These are phyloP conservation scores for Poeciliopsis gracilis DNA, from an alignment of 2,797 vertebrate genomes.

Conservation along the genomic window DNA sequence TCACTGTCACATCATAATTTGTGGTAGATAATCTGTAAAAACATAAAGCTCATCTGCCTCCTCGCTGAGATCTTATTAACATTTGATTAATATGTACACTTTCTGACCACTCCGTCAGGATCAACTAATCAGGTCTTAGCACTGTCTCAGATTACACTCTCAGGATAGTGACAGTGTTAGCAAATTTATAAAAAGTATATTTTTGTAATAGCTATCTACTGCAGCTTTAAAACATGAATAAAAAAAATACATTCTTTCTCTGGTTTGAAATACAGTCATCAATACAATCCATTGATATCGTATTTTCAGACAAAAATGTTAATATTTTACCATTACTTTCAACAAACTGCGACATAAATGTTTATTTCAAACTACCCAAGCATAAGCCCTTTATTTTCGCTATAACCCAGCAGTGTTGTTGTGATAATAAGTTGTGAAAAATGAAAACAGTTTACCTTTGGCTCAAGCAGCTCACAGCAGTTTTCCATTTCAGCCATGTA, in stretches of 20 bases:
- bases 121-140: too few species aligned
- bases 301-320: not conserved
- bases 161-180: too few species aligned
- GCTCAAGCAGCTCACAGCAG: slow-evolving; percentile 87
- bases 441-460: slow-evolving; percentile 79
- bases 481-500: slow-evolving; percentile 85
- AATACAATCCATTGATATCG: not conserved
- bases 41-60: too few species aligned
- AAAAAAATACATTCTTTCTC: not conserved
- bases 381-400: not conserved
- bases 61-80: too few species aligned
- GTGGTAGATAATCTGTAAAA: too few species aligned
- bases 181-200: too few species aligned
- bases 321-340: not conserved
- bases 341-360: not conserved
- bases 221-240: not conserved
- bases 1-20: too few species aligned
- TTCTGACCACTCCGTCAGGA: too few species aligned
- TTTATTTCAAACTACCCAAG: not conserved
- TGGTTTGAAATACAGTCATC: not conserved
- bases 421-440: not conserved
- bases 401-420: not conserved
- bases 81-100: too few species aligned
- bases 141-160: too few species aligned
- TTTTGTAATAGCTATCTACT: too few species aligned